phyloP scores from a whole-genome alignment of 2,113 vertebrate species.

The Paracanthobrama guichenoti region DNA sequence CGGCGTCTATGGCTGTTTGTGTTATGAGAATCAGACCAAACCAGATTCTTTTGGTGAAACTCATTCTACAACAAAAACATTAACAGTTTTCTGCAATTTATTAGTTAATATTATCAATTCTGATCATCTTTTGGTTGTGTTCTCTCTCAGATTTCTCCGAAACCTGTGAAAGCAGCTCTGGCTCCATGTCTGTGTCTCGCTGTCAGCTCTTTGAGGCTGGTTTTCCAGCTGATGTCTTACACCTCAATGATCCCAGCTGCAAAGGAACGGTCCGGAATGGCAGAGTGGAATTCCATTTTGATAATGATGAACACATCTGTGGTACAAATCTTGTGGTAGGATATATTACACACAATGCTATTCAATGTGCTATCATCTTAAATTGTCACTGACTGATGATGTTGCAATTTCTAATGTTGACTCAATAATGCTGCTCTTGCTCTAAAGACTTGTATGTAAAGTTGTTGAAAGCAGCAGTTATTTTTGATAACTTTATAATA shows the following conservation, averaged over 20 bases:
- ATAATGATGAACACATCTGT: constrained; percentile 62
- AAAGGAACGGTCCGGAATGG: constrained; percentile 59
- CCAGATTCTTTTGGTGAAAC: constrained; percentile 59
- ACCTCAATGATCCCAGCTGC: constrained; percentile 67
- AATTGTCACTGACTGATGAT: no score
- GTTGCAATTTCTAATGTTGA: background rate
- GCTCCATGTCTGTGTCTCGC: constrained; percentile 30
- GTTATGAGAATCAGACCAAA: constrained; percentile 58
- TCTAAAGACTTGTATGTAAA: background rate
- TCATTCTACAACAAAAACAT: background rate
- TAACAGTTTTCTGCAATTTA: background rate
- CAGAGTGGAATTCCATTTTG: constrained; percentile 65
- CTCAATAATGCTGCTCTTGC: background rate
- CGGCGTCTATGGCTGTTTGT: constrained; percentile 72
- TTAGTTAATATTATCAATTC: background rate
- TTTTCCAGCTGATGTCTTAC: constrained; percentile 58
- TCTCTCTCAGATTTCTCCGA: constrained; percentile 60
- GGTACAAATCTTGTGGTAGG: constrained; percentile 68
- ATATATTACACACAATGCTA: background rate
- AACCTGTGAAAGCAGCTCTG: constrained; percentile 61
- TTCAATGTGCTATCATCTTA: background rate
- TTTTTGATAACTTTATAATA: background rate
- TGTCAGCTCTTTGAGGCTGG: constrained; percentile 71
- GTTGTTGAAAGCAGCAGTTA: background rate
- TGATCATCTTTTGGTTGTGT: background rate